These are phyloP conservation scores for Epinotia demarniana DNA, from an alignment of 2,888 invertebrate species.

Conservation along the genomic window DNA sequence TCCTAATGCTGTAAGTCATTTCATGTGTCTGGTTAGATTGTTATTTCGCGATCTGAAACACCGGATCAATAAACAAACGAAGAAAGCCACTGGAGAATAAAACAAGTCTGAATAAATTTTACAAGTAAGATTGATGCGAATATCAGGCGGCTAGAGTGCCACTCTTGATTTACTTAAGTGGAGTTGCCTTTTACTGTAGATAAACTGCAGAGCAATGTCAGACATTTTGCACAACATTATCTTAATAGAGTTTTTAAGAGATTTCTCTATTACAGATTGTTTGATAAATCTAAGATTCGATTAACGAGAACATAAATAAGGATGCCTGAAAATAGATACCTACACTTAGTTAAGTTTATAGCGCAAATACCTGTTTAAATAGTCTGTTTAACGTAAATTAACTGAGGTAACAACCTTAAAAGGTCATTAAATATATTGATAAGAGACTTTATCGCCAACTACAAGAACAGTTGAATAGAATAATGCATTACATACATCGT, in stretches of 20 bases:
- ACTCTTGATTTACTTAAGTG: slow-evolving; percentile 28
- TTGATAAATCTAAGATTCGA: neutral
- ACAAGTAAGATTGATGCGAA: slow-evolving; percentile 36
- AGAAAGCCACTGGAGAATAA: slow-evolving; percentile 27
- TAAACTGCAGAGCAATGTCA: slow-evolving; percentile 3
- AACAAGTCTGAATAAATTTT: slow-evolving; percentile 30
- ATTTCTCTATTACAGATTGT: neutral
- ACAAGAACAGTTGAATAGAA: neutral
- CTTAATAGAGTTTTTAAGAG: neutral
- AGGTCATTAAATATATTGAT: neutral
- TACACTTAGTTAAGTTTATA: too few relatives aligned
- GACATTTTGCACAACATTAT: slow-evolving; percentile 4
- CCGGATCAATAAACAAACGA: slow-evolving; percentile 10
- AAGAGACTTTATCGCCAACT: neutral
- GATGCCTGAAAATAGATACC: neutral
- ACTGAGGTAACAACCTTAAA: neutral
- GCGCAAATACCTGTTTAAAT: too few relatives aligned
- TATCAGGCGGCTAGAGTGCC: slow-evolving; percentile 21
- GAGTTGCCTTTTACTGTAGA: slow-evolving; percentile 18
- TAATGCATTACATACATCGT: too few relatives aligned
- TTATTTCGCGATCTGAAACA: neutral
- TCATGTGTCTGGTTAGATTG: neutral
- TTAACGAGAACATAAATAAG: neutral
- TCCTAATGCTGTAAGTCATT: slow-evolving; percentile 2
- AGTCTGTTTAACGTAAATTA: neutral